phyloP scores from a whole-genome alignment of 2,888 invertebrate species.

The Steinernema hermaphroditum region DNA sequence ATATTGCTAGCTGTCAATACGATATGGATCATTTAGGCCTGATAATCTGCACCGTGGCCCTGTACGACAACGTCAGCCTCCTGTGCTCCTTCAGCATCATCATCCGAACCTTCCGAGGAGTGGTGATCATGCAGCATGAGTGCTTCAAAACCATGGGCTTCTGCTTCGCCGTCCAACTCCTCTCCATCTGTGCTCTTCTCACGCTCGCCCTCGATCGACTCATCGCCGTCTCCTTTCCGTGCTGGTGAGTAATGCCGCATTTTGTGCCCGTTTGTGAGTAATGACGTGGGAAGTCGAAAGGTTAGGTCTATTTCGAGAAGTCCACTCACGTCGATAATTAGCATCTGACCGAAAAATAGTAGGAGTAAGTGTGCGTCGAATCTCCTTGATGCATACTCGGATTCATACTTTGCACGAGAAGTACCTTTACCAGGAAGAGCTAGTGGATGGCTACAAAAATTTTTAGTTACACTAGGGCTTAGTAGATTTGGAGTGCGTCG shows the following conservation, averaged over 20 bases:
- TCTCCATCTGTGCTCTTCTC: neutral
- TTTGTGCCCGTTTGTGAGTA: neutral
- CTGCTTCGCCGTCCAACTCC: conserved; percentile 9
- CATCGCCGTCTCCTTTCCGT: conserved; percentile 5
- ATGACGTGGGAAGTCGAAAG: neutral
- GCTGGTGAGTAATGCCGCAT: neutral
- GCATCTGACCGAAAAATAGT: no score
- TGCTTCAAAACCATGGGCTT: conserved; percentile 15
- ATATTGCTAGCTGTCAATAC: no score
- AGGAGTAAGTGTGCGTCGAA: no score
- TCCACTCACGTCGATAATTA: no score
- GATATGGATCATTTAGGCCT: neutral
- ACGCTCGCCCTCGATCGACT: conserved; percentile 8
- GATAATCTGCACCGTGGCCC: conserved; percentile 10
- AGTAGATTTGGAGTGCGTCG: no score
- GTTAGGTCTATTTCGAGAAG: neutral
- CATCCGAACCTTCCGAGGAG: neutral
- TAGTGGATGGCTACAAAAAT: no score
- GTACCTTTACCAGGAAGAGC: no score
- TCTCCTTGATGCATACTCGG: no score
- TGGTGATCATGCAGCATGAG: neutral
- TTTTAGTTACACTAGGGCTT: no score
- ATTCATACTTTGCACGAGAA: no score
- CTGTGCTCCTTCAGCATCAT: conserved; percentile 24
- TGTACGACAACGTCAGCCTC: conserved; percentile 18